Base-by-base conservation (phyloP, 2,888 invertebrate species). In the Eupithecia pulchellata region DNA sequence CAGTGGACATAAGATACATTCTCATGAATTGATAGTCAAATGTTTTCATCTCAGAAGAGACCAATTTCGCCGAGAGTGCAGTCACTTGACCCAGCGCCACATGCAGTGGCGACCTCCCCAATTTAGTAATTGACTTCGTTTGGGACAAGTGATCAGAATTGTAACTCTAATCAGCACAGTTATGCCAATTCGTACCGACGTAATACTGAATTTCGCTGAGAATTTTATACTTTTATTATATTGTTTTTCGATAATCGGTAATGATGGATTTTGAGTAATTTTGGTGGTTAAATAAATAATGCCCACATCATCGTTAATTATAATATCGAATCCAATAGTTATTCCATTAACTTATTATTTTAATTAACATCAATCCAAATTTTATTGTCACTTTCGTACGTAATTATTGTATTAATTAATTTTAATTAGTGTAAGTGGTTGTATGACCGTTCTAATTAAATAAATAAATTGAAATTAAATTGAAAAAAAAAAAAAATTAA, bases 51-150 rank as follows among this genome's bases (percentile, higher is more conserved):
- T 25, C 34, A 34, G 2, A 20, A 20, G n/a, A 34, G 60, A 20
- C 11, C 32, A 25, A 34, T 61, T 66, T 72, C 30, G 25, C 66
- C 58, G 71, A 55, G 69, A 67, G 66, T 67, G 72, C 69, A 69
- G 64, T 69, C 64, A 73, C 42, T 69, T 73, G 73, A 73, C 73
- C 73, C 69, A 64, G 69, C 72, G 61, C 62, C 73, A 69, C 69
- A 67, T 69, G 66, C 69, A 69, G 63, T 39, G 27, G n/a, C 52
- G 66, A 69, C 69, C 72, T 69, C 64, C 42, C 73, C 69, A 73
- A 70, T 73, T 73, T 67, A 73, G 36, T 70, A 73, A 73, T 73
- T 73, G 64, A 70, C 67, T 73, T 47, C 34, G 64, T 68, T 64
- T 62, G 60, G 63, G 20, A 61, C 69, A 62, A 67, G 55, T 62